Evolutionary conservation across 2,113 vertebrate genomes (phyloP), one percentile per base, ranked within the genome.

Genomic region (Oostethus manadensis): DNA sequence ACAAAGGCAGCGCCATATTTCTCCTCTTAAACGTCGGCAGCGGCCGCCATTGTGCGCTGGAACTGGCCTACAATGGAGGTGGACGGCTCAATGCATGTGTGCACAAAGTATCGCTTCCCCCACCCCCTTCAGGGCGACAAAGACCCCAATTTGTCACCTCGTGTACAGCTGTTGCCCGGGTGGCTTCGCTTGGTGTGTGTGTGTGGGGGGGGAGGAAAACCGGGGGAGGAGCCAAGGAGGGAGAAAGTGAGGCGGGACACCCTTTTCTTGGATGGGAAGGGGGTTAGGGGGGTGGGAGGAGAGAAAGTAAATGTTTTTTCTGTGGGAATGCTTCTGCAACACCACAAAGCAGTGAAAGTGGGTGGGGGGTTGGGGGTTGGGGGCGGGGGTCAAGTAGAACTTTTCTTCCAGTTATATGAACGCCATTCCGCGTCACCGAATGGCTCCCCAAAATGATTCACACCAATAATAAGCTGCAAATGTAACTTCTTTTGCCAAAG

Each of bases 81-180:
- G 75, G 74, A 77, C 68, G 66, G 74, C 79, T 73, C 54, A 61
- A 45, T 83, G 78, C 81, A 74, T 82, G 73, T 65, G 65, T 70
- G 71, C 67, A 71, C 64, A 76, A 60, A 78, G 68, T 68, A 70
- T 55, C 68, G 70, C 70, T 79, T 64, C 77, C 80, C 60, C 77
- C 73, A 73, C 71, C 81, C 82, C 81, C 70, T 85, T 85, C 81
- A 78, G 70, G 76, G 40, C 73, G 69, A 86, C 84, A 87, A 87
- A 87, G 84, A 83, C 83, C 84, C 86, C 86, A 86, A 87, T 86
- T 87, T 87, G 84, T 87, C 84, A 86, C 86, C 81, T 86, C 74
- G 51, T 87, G 86, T 86, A 82, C 82, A 87, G 86, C 86, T 87
- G 86, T 85, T 84, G 84, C 82, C 79, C 79, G 73, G 64, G 70